These are phyloP conservation scores for Panthera tigris DNA, from an alignment of 2,113 vertebrate genomes.

Conservation along the genomic window DNA sequence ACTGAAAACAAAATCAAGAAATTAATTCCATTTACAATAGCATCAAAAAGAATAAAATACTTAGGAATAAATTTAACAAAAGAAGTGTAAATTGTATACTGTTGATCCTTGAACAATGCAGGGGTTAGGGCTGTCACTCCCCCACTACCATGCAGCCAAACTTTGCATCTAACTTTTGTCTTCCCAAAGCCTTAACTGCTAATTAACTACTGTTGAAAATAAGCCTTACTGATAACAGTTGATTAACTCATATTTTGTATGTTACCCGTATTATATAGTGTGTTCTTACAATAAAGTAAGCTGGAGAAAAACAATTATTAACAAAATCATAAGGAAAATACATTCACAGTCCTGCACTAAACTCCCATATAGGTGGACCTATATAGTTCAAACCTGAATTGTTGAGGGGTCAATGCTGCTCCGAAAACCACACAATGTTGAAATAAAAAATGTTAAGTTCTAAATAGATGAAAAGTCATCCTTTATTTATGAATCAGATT, in stretches of 20 bases:
- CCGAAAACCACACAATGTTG: not conserved
- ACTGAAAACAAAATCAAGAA: not conserved
- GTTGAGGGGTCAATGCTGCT: not conserved
- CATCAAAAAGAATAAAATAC: not conserved
- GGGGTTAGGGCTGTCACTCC: not conserved
- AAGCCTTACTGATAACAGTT: not conserved
- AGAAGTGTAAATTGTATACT: not conserved
- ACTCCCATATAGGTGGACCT: not conserved
- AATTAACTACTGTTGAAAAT: not conserved
- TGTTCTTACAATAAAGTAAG: not conserved
- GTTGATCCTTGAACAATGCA: not conserved
- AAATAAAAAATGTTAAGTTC: slow-evolving; percentile 4
- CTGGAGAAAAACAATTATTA: not conserved
- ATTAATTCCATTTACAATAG: not conserved
- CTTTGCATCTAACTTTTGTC: not conserved
- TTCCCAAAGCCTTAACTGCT: not conserved
- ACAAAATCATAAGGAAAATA: not conserved
- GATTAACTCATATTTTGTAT: not conserved
- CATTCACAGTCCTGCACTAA: not conserved
- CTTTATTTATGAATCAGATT: not conserved
- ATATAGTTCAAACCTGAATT: not conserved
- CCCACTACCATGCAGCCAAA: not conserved
- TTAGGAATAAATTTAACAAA: not conserved
- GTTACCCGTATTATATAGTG: not conserved
- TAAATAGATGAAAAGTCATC: not conserved